These are phyloP conservation scores for Ibidorhyncha struthersii DNA, from an alignment of 2,113 vertebrate species.

Conservation along the genomic window DNA sequence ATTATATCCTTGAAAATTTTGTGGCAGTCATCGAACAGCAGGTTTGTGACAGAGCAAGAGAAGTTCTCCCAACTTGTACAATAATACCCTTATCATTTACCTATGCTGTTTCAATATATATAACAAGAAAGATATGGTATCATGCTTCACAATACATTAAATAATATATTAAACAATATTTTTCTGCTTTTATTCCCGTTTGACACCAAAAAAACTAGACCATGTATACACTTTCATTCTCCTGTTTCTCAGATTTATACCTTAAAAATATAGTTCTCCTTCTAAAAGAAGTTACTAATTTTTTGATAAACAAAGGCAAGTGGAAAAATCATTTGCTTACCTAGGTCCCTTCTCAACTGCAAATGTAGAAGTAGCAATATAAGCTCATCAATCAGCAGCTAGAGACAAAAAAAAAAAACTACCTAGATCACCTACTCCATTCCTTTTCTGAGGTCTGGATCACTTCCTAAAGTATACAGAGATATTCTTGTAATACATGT, in stretches of 20 bases:
- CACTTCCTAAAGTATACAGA: neutral
- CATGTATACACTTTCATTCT: accelerated
- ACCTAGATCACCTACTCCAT: neutral
- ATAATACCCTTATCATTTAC: neutral
- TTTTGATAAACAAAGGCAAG: neutral
- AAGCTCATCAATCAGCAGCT: neutral
- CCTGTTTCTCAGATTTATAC: neutral
- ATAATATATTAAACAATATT: neutral
- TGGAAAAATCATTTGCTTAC: neutral
- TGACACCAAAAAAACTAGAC: neutral
- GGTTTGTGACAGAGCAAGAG: neutral
- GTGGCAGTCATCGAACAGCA: neutral
- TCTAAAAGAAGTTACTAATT: neutral
- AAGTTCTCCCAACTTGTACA: neutral
- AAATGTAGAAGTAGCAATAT: neutral
- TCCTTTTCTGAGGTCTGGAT: neutral
- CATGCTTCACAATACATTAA: neutral
- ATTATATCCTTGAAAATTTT: neutral
- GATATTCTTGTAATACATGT: neutral
- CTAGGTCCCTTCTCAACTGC: neutral
- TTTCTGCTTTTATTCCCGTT: neutral
- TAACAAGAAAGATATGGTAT: neutral
- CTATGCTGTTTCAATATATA: neutral
- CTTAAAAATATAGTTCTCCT: neutral
- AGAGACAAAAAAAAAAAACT: neutral